Evolutionary conservation across 2,113 vertebrate genomes (phyloP).

Genomic region (Tympanuchus pallidicinctus): DNA sequence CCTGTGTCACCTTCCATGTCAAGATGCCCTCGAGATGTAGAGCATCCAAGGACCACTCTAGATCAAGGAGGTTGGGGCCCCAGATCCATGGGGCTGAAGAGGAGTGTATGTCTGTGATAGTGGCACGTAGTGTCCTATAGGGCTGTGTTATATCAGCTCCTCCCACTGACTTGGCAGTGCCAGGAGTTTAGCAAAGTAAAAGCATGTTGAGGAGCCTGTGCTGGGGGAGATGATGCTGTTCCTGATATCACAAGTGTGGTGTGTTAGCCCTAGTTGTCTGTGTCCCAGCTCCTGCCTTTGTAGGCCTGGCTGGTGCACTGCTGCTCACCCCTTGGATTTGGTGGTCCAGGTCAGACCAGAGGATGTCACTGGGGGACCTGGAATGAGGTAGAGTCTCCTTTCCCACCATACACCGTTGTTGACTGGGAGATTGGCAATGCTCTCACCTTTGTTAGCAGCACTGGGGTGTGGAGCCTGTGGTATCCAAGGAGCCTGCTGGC

Average conservation of each 20-base stretch:
- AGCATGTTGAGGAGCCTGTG: neutral
- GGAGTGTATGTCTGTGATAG: neutral
- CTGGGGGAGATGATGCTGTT: neutral
- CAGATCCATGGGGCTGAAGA: neutral
- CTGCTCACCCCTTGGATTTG: neutral
- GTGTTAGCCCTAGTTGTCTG: neutral
- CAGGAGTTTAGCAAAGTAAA: neutral
- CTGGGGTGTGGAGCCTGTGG: neutral
- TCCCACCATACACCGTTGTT: neutral
- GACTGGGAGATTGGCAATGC: neutral
- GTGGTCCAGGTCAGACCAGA: neutral
- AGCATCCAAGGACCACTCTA: neutral
- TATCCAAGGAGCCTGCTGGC: neutral
- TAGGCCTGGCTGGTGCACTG: neutral
- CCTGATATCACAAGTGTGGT: neutral
- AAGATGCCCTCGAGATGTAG: neutral
- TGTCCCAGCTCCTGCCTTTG: neutral
- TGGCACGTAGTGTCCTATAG: neutral
- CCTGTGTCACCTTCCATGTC: neutral
- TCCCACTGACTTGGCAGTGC: neutral
- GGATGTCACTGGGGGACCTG: neutral
- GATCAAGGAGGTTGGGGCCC: neutral
- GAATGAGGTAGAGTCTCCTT: neutral
- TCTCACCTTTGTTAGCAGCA: neutral
- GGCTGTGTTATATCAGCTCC: neutral